Evolutionary conservation across 1,140 invertebrate species (phyloP).

Genomic region (Caenorhabditis remanei): DNA sequence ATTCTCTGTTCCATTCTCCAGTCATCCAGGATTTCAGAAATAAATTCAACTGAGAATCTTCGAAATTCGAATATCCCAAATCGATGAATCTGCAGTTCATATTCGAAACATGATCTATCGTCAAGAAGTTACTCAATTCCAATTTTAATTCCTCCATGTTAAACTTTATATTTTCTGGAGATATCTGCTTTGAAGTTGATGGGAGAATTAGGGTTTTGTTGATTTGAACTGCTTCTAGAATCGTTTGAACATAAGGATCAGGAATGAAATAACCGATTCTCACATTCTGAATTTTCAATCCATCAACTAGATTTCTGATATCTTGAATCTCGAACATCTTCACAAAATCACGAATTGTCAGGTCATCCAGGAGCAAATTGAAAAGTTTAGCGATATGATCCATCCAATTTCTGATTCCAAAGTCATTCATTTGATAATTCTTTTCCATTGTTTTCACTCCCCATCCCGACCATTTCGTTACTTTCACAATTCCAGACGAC

Average conservation of each 20-base stretch:
- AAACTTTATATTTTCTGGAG: neutral
- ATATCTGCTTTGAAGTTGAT: neutral
- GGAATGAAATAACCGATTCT: neutral
- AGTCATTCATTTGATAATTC: neutral
- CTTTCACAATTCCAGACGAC: neutral
- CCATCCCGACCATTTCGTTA: neutral
- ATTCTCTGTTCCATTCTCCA: neutral
- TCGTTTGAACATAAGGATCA: neutral
- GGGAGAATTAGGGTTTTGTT: neutral
- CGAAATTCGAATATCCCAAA: neutral
- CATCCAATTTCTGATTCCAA: neutral
- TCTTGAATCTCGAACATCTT: neutral
- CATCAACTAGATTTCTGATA: neutral
- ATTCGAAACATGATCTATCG: neutral
- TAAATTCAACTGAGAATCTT: neutral
- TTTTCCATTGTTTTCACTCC: neutral
- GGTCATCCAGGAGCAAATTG: neutral
- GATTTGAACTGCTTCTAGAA: neutral
- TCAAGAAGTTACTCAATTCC: neutral
- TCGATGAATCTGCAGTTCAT: neutral
- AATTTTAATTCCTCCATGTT: neutral
- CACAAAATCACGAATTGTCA: neutral
- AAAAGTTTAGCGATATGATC: neutral
- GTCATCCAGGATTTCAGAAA: neutral
- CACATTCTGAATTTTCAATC: neutral